A percentile compares a stretch with the other conserved stretches of the same genome.
phyloP scores from a whole-genome alignment of 1,140 invertebrate genomes.

The Tetranychus urticae region DNA sequence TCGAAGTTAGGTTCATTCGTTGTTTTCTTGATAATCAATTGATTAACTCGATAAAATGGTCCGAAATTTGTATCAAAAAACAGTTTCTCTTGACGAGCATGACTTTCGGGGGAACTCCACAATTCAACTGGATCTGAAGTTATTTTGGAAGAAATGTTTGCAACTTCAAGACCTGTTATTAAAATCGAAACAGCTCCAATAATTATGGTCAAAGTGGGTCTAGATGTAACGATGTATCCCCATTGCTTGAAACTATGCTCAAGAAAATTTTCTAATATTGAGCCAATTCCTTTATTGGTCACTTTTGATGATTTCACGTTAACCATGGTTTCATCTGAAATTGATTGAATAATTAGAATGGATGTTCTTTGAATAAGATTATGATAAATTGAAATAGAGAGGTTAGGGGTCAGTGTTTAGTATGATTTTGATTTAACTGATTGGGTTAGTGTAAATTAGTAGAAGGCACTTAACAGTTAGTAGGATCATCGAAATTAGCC shows the following conservation, averaged over 20 bases:
- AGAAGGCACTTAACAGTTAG: constrained; percentile 19
- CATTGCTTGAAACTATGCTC: constrained; percentile 50
- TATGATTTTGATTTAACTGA: no score
- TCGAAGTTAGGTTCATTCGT: constrained; percentile 6
- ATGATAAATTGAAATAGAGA: no score
- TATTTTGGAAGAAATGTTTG: constrained; percentile 31
- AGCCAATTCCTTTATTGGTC: constrained; percentile 29
- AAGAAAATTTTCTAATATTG: constrained; percentile 42
- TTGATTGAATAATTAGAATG: no score
- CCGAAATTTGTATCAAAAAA: constrained; percentile 75
- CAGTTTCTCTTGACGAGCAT: constrained; percentile 56
- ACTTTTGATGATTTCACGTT: no score
- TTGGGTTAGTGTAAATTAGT: constrained; percentile 24
- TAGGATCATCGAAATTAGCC: neutral
- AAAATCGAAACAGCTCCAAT: constrained; percentile 34
- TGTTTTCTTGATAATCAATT: constrained; percentile 43
- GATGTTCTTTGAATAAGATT: no score
- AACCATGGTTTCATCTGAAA: no score
- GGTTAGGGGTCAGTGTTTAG: no score
- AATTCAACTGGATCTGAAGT: constrained; percentile 88
- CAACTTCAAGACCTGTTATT: constrained; percentile 36
- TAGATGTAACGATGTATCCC: constrained; percentile 50
- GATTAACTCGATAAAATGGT: constrained; percentile 85
- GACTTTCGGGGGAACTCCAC: constrained; percentile 71
- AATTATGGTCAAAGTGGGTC: constrained; percentile 49